A percentile compares a stretch with the other conserved stretches of the same genome.
phyloP scores from a whole-genome alignment of 1,140 invertebrate genomes.

The Oryzaephilus surinamensis region DNA sequence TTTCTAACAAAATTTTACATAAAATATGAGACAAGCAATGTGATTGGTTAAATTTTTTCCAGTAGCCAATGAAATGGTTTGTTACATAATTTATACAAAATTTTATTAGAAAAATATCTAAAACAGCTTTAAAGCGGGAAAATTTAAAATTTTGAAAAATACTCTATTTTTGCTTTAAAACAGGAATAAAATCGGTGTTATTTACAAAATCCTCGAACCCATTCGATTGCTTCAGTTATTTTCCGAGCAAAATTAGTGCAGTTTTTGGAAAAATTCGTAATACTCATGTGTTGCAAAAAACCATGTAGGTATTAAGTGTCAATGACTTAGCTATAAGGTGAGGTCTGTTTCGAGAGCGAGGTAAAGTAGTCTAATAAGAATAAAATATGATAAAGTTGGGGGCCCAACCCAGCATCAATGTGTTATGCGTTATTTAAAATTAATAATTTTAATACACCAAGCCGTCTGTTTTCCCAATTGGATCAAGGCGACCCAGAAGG shows the following conservation, averaged over 20 bases:
- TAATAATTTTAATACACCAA: constrained; percentile 4
- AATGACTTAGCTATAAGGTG: constrained; percentile 7
- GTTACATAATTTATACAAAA: constrained; percentile 1
- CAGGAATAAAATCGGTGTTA: constrained; percentile 5
- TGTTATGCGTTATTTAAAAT: constrained; percentile 1
- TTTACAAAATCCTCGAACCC: too few species aligned
- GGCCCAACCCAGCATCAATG: constrained; percentile 8
- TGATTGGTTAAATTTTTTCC: too few species aligned
- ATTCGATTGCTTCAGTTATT: too few species aligned
- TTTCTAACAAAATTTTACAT: too few species aligned
- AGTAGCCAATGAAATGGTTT: too few species aligned
- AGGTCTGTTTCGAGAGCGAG: constrained; percentile 9
- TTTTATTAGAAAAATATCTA: constrained; percentile 4
- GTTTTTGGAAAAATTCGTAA: constrained; percentile 4
- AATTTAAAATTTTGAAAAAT: too few species aligned
- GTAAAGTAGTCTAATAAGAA: too few species aligned
- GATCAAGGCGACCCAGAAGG: constrained; percentile 9
- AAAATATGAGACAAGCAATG: too few species aligned
- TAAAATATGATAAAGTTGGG: constrained; percentile 5
- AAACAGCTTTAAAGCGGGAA: neutral
- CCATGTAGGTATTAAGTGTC: constrained; percentile 6
- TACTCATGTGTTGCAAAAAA: constrained; percentile 1
- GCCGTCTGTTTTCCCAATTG: constrained; percentile 5
- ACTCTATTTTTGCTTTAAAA: too few species aligned
- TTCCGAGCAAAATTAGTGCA: constrained; percentile 4